Base-by-base conservation (phyloP, 53 echinoderm and acorn worm species). In the Hippasteria phrygiana region DNA sequence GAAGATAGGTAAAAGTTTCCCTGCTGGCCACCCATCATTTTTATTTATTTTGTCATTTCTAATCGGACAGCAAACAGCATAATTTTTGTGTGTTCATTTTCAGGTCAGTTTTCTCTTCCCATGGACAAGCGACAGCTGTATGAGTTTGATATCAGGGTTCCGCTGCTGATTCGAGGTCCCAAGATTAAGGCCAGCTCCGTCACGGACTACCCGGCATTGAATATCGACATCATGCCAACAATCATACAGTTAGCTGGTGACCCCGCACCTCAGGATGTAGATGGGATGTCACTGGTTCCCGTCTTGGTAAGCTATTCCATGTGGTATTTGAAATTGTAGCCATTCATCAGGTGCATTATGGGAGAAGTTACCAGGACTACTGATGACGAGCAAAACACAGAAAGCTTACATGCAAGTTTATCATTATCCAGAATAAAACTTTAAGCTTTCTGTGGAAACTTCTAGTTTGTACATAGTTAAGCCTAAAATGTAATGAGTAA, bases 21-120 rank as follows among this genome's bases (percentile, higher is more conserved):
- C n/a, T n/a, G n/a, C n/a, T n/a, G n/a, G n/a, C n/a, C n/a, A n/a
- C n/a, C n/a, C n/a, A n/a, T n/a, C n/a, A n/a, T n/a, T n/a, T n/a
- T n/a, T n/a, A n/a, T n/a, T n/a, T n/a, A n/a, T n/a, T n/a, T n/a
- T n/a, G n/a, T n/a, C n/a, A n/a, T 16, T 55, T 17, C 55, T 16
- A 55, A 55, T 17, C 18, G 8, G 2, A 55, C 11, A 55, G 2
- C 11, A 55, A 55, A 59, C 26, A 8, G 2, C 1, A 10, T 20
- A 18, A 18, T 54, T 54, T 54, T 10, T 59, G 3, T 24, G 0
- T 8, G 2, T 59, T 59, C 1, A 59, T 26, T 59, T n/a, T 59
- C 80, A 99, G 99, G 99, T 43, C 99, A 99, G 88, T 99, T 99
- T 71, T 99, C 99, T 0, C 80, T 99, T 42, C 99, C 99, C 8